These are phyloP conservation scores for Chelon labrosus DNA, from an alignment of 2,797 vertebrate species.

Conservation along the genomic window DNA sequence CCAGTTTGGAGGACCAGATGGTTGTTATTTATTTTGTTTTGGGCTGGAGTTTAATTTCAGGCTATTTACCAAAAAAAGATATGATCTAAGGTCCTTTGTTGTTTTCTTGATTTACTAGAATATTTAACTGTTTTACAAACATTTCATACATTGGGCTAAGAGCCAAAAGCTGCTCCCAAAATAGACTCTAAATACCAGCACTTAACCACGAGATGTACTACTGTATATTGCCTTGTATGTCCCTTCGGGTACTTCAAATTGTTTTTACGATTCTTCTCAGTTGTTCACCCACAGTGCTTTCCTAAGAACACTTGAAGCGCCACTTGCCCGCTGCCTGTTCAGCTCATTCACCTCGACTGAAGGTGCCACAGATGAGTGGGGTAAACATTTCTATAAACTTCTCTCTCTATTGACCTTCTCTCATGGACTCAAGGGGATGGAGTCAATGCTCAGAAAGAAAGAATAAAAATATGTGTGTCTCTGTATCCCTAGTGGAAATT, in stretches of 20 bases:
- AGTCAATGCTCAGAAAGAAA: too few relatives aligned
- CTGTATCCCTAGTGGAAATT: too few relatives aligned
- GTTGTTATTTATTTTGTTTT: constrained; percentile 20
- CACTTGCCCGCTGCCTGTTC: constrained; percentile 14
- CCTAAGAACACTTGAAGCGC: neutral
- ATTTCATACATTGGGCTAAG: too few relatives aligned
- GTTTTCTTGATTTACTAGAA: neutral
- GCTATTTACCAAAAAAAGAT: constrained; percentile 6
- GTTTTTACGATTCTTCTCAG: neutral
- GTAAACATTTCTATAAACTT: constrained; percentile 12
- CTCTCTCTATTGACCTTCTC: neutral
- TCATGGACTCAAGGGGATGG: neutral
- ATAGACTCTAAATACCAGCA: too few relatives aligned
- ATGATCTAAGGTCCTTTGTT: neutral
- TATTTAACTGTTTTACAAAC: neutral
- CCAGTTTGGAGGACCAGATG: constrained; percentile 41
- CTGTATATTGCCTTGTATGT: neutral
- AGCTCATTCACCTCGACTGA: constrained; percentile 7
- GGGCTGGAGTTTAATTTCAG: constrained; percentile 19
- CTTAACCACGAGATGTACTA: too few relatives aligned
- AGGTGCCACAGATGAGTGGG: neutral
- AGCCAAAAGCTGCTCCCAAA: neutral
- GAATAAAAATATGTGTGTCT: too few relatives aligned
- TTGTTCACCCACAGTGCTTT: constrained; percentile 22
- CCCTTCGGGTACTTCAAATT: neutral